Base-by-base conservation (phyloP, 2,113 vertebrate genomes). In the Melanerpes formicivorus region DNA sequence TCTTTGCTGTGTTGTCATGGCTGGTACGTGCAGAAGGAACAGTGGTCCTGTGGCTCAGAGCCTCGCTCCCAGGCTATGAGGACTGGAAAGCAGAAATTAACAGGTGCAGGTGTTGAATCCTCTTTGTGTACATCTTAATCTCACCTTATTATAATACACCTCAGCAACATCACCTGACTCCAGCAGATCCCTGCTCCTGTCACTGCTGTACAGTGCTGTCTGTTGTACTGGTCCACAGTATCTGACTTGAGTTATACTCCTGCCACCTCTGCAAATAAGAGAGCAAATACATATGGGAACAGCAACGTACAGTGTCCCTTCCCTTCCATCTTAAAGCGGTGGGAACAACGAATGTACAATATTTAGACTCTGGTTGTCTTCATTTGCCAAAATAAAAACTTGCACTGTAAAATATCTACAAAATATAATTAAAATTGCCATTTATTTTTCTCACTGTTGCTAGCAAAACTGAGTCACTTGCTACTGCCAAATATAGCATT, bases 331-430 rank as follows among this genome's bases (percentile, higher is more conserved):
- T 37, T 67, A 89, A 91, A 95, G 62, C 72, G 87, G 91, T 92
- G 76, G 93, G 91, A 95, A 82, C 32, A 55, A 56, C 78, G 62
- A 84, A 95, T 54, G 87, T 94, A 96, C 96, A 96, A 96, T 96
- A 96, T 96, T 95, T 96, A 94, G 93, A 91, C 89, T 96, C 93
- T 91, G 90, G 87, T 94, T 94, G 91, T 94, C 96, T 94, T 75
- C 93, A 93, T 95, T 95, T 94, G 93, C 69, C 91, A 94, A 95
- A 96, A 96, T 93, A 94, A 80, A 92, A 91, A 72, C 63, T 65
- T 59, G 90, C 62, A 58, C 76, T 55, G 46, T 74, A 86, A 92
- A 93, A 91, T 93, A 91, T 66, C 84, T 87, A 58, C 62, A 75
- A 94, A 91, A 95, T 71, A 44, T 65, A 94, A 96, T 95, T 96